These are phyloP conservation scores for Eretmocerus hayati DNA, from an alignment of 2,888 invertebrate species.

Conservation along the genomic window DNA sequence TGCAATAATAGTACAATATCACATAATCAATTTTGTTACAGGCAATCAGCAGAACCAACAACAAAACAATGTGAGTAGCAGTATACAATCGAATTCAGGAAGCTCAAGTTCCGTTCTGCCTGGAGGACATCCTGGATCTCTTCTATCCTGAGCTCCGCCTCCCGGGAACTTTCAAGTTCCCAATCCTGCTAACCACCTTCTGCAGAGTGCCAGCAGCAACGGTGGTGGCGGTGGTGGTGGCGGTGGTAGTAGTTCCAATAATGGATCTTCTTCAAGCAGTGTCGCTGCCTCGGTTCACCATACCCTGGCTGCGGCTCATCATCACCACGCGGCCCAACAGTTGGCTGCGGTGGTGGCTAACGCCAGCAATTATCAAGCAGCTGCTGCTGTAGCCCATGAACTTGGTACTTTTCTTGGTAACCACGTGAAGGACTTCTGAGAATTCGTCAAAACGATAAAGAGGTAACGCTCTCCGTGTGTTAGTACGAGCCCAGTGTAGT, in stretches of 20 bases:
- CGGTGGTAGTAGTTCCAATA: no score
- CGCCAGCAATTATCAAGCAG: slow-evolving; percentile 15
- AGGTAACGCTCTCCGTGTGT: no score
- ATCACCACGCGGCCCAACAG: slow-evolving; percentile 32
- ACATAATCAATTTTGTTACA: no score
- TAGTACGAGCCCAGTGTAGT: no score
- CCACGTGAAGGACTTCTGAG: slow-evolving; percentile 46
- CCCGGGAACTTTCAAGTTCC: slow-evolving; percentile 47
- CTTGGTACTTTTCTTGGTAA: slow-evolving; percentile 38
- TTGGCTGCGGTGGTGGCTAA: slow-evolving; percentile 10
- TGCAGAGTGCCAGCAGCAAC: slow-evolving; percentile 27
- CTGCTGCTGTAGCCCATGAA: slow-evolving; percentile 33
- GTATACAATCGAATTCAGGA: slow-evolving; percentile 25
- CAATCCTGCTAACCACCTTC: slow-evolving; percentile 43
- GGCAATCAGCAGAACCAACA: slow-evolving; percentile 43
- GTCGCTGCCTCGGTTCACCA: slow-evolving; percentile 35
- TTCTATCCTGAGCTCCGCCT: slow-evolving; percentile 49
- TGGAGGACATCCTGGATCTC: slow-evolving; percentile 42
- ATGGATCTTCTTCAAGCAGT: slow-evolving; percentile 32
- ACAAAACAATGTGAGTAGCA: slow-evolving; percentile 35
- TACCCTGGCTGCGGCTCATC: slow-evolving; percentile 35
- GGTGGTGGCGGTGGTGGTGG: not conserved
- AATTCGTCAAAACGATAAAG: slow-evolving; percentile 34
- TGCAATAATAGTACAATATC: no score
- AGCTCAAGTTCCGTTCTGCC: slow-evolving; percentile 39